Percentiles rank a stretch among this genome's conserved stretches.
These are phyloP conservation scores for Zapus hudsonius DNA, from an alignment of 2,113 vertebrate genomes.

Conservation along the genomic window DNA sequence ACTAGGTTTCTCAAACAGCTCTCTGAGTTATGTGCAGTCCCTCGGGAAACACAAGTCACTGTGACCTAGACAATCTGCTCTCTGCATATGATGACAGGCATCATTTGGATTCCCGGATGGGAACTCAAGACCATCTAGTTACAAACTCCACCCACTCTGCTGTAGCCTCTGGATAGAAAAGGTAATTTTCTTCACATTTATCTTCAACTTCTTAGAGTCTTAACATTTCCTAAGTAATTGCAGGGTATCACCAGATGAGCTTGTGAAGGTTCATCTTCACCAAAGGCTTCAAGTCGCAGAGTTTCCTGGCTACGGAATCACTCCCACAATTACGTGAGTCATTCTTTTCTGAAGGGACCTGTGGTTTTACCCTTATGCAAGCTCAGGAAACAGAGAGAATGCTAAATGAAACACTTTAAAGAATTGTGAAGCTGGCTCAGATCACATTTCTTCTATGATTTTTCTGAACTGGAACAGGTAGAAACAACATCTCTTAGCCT, in stretches of 20 bases:
- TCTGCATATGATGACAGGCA: neutral
- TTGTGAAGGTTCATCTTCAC: neutral
- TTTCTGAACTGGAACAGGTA: neutral
- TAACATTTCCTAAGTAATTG: neutral
- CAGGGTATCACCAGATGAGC: neutral
- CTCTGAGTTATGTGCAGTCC: neutral
- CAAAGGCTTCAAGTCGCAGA: neutral
- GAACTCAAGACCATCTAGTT: neutral
- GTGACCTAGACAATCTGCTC: neutral
- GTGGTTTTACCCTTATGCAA: neutral
- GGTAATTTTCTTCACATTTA: neutral
- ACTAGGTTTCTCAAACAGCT: neutral
- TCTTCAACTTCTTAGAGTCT: neutral
- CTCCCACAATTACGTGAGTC: neutral
- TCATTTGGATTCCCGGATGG: neutral
- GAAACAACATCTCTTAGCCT: neutral
- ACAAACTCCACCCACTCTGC: neutral
- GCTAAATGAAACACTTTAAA: neutral
- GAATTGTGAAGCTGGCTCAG: slow-evolving; percentile 5
- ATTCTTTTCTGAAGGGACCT: neutral
- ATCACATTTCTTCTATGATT: neutral
- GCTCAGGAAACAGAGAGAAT: neutral
- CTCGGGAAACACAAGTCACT: neutral
- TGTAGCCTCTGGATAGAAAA: neutral
- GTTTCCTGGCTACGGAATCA: neutral